These are phyloP conservation scores for Amphimedon queenslandica DNA, from an alignment of 37 sponge, comb jelly and placozoan species.

Conservation along the genomic window DNA sequence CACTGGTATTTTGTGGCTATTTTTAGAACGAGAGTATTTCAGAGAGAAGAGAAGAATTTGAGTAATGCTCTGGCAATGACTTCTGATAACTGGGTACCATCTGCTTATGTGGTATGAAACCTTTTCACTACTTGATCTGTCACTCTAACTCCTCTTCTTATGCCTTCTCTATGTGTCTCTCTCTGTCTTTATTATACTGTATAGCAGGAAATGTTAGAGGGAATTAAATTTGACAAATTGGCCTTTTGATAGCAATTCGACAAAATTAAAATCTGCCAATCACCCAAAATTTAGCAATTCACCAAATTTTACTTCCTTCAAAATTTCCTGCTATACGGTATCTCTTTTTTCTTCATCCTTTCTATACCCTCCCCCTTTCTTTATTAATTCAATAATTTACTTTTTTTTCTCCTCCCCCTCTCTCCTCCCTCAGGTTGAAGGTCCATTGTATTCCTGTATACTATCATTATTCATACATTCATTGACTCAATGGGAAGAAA, in stretches of 20 bases:
- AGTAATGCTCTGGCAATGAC: slow-evolving; percentile 40
- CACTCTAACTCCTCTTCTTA: background rate
- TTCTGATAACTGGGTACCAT: slow-evolving; percentile 66
- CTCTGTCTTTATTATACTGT: slow-evolving; percentile 15
- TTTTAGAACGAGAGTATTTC: slow-evolving; percentile 51
- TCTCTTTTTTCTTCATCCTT: slow-evolving; percentile 11
- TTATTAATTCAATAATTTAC: background rate
- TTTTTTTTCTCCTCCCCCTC: background rate
- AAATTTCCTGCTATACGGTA: too few relatives aligned
- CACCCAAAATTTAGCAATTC: too few relatives aligned
- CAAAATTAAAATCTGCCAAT: too few relatives aligned
- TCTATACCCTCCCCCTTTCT: slow-evolving; percentile 11
- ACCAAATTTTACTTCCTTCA: too few relatives aligned
- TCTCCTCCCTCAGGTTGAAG: slow-evolving; percentile 52
- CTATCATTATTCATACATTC: slow-evolving; percentile 63
- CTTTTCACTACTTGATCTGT: too few relatives aligned
- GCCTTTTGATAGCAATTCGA: slow-evolving; percentile 8
- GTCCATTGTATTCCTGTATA: slow-evolving; percentile 44
- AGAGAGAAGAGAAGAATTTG: slow-evolving; percentile 59
- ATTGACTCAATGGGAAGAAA: slow-evolving; percentile 57
- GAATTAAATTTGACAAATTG: too few relatives aligned
- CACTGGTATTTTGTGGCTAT: slow-evolving; percentile 7
- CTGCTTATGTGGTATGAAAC: slow-evolving; percentile 77
- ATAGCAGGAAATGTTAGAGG: too few relatives aligned
- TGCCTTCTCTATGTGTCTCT: background rate